Evolutionary conservation across 1,140 invertebrate genomes (phyloP).

Genomic region (Nephotettix cincticeps): DNA sequence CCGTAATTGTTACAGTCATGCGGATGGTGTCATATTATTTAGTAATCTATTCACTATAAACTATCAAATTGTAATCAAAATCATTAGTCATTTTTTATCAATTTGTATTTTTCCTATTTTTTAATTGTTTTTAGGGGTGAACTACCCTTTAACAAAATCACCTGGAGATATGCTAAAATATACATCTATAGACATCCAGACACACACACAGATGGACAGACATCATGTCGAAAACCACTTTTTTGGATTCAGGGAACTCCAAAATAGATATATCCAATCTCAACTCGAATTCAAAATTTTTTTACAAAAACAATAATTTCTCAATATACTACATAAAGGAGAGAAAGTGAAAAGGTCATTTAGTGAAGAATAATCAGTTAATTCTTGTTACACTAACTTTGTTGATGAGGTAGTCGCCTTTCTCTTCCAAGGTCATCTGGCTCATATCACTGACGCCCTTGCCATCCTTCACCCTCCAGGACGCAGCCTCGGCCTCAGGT

Average conservation of each 20-base stretch:
- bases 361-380: not conserved
- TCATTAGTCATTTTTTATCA: too few relatives aligned
- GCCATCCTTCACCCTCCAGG: conserved; percentile 23
- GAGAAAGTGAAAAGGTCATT: not conserved
- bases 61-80: too few relatives aligned
- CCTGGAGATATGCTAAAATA: not conserved
- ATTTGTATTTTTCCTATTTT: not conserved
- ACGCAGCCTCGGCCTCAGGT: conserved; percentile 15
- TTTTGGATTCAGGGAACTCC: too few relatives aligned
- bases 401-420: conserved; percentile 12
- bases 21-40: too few relatives aligned
- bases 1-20: too few relatives aligned
- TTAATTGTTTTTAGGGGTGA: not conserved
- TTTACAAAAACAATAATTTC: too few relatives aligned
- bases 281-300: too few relatives aligned
- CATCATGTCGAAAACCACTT: too few relatives aligned
- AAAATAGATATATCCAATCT: too few relatives aligned
- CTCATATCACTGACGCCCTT: not conserved
- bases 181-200: not conserved
- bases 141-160: not conserved
- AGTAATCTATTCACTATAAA: too few relatives aligned
- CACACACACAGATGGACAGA: too few relatives aligned
- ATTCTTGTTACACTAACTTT: not conserved
- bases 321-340: not conserved
- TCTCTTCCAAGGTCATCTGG: conserved; percentile 13